Conservation (phyloP, 2,113 vertebrate genomes). For the Thermophis baileyi region DNA sequence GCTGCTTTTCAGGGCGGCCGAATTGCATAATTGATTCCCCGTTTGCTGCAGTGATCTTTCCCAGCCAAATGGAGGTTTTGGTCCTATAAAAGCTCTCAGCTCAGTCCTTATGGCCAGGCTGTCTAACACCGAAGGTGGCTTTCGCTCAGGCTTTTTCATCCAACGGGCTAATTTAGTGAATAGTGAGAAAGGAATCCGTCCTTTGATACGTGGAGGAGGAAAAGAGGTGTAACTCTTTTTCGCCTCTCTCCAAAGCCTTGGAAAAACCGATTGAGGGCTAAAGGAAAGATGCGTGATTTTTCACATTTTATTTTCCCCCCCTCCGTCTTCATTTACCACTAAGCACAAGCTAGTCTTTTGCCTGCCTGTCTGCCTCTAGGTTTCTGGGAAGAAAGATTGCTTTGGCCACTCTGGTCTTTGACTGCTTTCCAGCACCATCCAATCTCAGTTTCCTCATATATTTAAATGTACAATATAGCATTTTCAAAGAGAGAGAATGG, state of each 20-base stretch:
- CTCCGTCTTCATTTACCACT: rapidly evolving
- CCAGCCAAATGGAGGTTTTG: conserved; percentile 49
- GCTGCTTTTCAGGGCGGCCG: conserved; percentile 34
- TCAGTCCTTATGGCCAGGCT: conserved; percentile 53
- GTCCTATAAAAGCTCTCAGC: conserved; percentile 53
- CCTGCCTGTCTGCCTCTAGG: rapidly evolving
- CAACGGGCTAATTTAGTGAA: not conserved
- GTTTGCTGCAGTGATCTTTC: conserved; percentile 63
- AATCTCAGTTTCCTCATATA: not conserved
- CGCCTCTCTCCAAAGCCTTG: not conserved
- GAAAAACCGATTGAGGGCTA: rapidly evolving
- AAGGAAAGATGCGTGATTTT: not conserved
- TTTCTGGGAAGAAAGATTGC: not conserved
- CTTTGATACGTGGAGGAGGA: not conserved
- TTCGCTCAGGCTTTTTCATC: not conserved
- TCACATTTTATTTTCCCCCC: not conserved
- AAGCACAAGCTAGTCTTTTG: not conserved
- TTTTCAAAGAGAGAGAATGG: not conserved
- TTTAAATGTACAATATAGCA: not conserved
- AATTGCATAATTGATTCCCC: conserved; percentile 64
- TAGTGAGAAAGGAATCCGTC: not conserved
- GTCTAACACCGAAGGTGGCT: not conserved
- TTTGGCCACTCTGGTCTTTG: conserved; percentile 29
- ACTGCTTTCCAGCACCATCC: not conserved
- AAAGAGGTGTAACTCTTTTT: rapidly evolving